phyloP scores from a whole-genome alignment of 2,113 vertebrate genomes.

The Neoarius graeffei region DNA sequence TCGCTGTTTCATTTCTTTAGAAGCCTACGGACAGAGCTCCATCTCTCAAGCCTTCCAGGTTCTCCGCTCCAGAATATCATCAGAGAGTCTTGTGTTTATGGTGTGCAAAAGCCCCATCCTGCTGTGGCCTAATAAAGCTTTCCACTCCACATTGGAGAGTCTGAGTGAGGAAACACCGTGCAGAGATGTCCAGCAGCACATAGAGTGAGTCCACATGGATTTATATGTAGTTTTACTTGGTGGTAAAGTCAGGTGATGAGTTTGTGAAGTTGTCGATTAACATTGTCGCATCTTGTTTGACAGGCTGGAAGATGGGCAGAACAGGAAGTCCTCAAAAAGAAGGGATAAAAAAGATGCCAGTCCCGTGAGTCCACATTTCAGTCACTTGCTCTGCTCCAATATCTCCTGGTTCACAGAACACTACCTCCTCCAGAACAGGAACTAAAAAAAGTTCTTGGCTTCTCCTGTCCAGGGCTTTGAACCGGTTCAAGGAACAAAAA shows the following conservation, averaged over 20 bases:
- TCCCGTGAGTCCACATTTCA: conserved; percentile 45
- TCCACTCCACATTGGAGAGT: conserved; percentile 67
- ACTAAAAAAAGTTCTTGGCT: background rate
- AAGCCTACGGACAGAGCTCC: conserved; percentile 68
- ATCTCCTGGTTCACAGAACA: background rate
- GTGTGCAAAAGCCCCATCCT: conserved; percentile 80
- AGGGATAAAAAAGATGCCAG: conserved; percentile 63
- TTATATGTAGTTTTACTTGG: too few relatives aligned
- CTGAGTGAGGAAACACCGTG: conserved; percentile 75
- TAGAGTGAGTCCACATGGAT: conserved; percentile 74
- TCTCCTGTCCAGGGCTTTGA: too few relatives aligned
- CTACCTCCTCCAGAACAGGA: background rate
- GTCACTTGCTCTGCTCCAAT: background rate
- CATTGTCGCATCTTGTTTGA: background rate
- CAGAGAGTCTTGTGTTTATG: conserved; percentile 80
- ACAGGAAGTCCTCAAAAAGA: conserved; percentile 71
- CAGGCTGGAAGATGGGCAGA: conserved; percentile 52
- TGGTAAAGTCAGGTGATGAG: background rate
- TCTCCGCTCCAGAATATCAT: conserved; percentile 80
- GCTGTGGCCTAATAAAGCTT: conserved; percentile 84
- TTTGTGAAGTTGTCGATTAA: background rate
- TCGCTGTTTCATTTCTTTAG: conserved; percentile 63
- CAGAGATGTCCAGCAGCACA: conserved; percentile 75
- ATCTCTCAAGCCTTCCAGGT: conserved; percentile 78
- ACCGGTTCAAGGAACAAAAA: too few relatives aligned